Evolutionary conservation across 2,797 vertebrate genomes (phyloP), one percentile per base, ranked within the genome.

Genomic region (Naso thynnoides): DNA sequence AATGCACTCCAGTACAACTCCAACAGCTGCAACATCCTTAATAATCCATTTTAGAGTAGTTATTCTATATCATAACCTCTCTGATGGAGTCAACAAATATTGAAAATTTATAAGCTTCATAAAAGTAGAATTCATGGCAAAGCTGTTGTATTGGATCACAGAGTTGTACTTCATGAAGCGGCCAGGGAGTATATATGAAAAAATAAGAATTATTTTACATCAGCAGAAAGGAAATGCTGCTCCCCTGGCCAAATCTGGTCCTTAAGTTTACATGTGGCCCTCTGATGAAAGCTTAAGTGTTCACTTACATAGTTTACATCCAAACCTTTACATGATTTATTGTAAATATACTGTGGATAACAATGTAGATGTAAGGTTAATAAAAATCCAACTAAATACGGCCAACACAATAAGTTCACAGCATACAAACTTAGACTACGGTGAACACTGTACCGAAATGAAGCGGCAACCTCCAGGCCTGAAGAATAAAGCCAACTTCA

Each of bases 181-280:
- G 31, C 31, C 31, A 33, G 31, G 7, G 16, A 44, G 16, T 36
- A 54, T 21, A 16, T 50, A 66, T 44, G 8, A 47, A 73, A n/a
- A 66, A 68, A 82, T 59, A 76, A 55, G 47, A 65, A 70, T 50
- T 24, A 18, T 36, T 24, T 70, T 26, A 19, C 38, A 55, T 6
- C 44, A 67, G 55, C 15, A 24, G 52, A 10, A 18, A 19, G 14
- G 1, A 63, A 58, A 41, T 14, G 38, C 3, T 3, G 15, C 33
- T 23, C 21, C 9, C 11, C 31, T 42, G 18, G 42, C 9, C 21
- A 31, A 44, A 54, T 69, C 27, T 38, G 26, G n/a, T 26, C 5
- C 21, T 27, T n/a, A 10, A 29, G 31, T 9, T 33, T 33, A 33
- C 9, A 33, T 33, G 6, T 33, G 31, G 6, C 31, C 31, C 31